These are phyloP conservation scores for Seriola aureovittata DNA, from an alignment of 2,113 vertebrate species.

Conservation along the genomic window DNA sequence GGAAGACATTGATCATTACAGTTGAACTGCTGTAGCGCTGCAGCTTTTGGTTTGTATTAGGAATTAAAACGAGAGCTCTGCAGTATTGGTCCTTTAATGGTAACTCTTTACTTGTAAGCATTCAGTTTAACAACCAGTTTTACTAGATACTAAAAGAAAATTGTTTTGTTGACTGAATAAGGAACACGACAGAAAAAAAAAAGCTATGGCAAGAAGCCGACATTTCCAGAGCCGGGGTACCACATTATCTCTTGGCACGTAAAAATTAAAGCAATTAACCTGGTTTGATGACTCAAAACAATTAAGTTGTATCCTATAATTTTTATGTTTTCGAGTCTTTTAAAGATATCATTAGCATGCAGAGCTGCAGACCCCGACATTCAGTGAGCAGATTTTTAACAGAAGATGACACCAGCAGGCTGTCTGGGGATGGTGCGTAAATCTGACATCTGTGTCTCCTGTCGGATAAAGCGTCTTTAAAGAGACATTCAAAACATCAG, in stretches of 20 bases:
- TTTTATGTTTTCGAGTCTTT: not conserved
- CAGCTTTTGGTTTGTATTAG: not conserved
- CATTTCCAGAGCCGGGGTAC: slow-evolving; percentile 3
- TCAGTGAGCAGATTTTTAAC: not conserved
- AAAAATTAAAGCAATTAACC: slow-evolving; percentile 33
- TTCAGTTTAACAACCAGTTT: not conserved
- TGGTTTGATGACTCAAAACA: slow-evolving; percentile 47
- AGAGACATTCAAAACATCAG: not conserved
- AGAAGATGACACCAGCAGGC: not conserved
- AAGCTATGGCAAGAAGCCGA: slow-evolving; percentile 10
- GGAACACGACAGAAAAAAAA: not conserved
- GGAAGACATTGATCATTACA: no score
- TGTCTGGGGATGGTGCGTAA: not conserved
- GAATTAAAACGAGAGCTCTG: not conserved
- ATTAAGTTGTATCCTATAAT: slow-evolving; percentile 19
- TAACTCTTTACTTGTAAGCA: not conserved
- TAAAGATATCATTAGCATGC: slow-evolving; percentile 18
- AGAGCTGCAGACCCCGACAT: not conserved
- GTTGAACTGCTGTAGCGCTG: not conserved
- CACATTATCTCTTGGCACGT: slow-evolving; percentile 12
- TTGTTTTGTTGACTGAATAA: not conserved
- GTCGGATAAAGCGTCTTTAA: not conserved
- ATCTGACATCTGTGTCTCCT: not conserved
- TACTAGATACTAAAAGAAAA: not conserved
- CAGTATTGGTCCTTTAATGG: not conserved